Evolutionary conservation across 2,888 invertebrate species (phyloP).

Genomic region (Acleris emargana): DNA sequence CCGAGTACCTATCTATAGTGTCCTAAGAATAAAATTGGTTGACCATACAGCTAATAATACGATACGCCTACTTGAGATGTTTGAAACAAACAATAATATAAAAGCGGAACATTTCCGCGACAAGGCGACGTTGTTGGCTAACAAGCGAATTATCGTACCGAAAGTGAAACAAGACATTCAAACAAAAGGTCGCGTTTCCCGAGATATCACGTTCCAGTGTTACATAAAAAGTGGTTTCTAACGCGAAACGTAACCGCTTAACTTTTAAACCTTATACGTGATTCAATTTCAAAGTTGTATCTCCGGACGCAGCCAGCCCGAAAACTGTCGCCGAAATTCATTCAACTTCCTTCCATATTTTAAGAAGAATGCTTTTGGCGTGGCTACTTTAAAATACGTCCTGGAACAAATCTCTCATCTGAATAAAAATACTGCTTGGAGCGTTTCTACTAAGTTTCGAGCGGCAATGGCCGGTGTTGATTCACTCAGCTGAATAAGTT

Average conservation of each 20-base stretch:
- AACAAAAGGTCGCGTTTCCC: slow-evolving; percentile 63
- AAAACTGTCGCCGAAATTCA: slow-evolving; percentile 72
- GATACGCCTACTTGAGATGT: slow-evolving; percentile 12
- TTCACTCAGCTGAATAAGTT: slow-evolving; percentile 17
- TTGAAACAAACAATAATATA: slow-evolving; percentile 28
- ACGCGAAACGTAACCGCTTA: slow-evolving; percentile 78
- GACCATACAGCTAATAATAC: background rate
- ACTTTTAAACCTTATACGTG: slow-evolving; percentile 83
- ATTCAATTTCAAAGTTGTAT: slow-evolving; percentile 80
- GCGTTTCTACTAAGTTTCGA: slow-evolving; percentile 12
- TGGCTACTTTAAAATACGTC: slow-evolving; percentile 50
- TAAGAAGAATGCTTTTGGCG: slow-evolving; percentile 55
- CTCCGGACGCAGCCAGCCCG: slow-evolving; percentile 57
- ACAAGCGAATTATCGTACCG: slow-evolving; percentile 66
- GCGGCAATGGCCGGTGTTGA: background rate
- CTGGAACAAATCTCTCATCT: slow-evolving; percentile 45
- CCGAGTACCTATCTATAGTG: too few species aligned
- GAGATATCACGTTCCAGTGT: slow-evolving; percentile 72
- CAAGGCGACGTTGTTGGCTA: slow-evolving; percentile 54
- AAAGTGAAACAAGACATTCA: slow-evolving; percentile 61
- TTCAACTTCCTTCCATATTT: slow-evolving; percentile 72
- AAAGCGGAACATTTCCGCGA: slow-evolving; percentile 12
- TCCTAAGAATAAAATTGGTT: background rate
- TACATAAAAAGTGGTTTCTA: slow-evolving; percentile 76
- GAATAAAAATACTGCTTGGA: slow-evolving; percentile 19